phyloP scores from a whole-genome alignment of 2,797 vertebrate species.

The Lagocephalus sceleratus region DNA sequence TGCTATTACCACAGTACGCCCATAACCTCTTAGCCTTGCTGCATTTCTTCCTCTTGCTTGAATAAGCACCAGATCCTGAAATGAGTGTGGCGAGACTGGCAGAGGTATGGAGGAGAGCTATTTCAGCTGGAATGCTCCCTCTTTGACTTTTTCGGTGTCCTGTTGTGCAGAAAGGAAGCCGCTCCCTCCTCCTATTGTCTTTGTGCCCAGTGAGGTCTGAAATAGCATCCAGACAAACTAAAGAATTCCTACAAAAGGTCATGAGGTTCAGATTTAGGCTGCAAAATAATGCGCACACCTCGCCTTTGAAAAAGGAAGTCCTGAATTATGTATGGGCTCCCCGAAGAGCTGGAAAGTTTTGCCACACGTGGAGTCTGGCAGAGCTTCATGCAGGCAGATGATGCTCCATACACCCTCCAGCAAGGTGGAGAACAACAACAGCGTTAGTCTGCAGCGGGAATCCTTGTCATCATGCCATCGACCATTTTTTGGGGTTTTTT shows the following conservation, averaged over 20 bases:
- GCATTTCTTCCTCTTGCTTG: slow-evolving; percentile 46
- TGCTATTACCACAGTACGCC: slow-evolving; percentile 52
- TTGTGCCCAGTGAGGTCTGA: slow-evolving; percentile 21
- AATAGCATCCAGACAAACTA: slow-evolving; percentile 21
- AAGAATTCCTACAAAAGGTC: slow-evolving; percentile 11
- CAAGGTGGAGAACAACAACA: too few species aligned
- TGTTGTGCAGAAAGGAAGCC: slow-evolving; percentile 46
- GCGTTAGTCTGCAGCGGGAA: too few species aligned
- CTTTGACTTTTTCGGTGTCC: slow-evolving; percentile 32
- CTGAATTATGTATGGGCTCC: too few species aligned
- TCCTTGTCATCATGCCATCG: too few species aligned
- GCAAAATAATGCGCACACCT: slow-evolving; percentile 1
- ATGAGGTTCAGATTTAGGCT: not conserved
- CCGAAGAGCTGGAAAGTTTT: not conserved
- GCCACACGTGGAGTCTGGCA: too few species aligned
- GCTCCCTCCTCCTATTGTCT: slow-evolving; percentile 59
- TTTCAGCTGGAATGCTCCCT: slow-evolving; percentile 58
- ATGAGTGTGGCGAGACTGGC: slow-evolving; percentile 45
- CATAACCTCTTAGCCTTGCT: slow-evolving; percentile 57
- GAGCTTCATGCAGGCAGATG: too few species aligned
- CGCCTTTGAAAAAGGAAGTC: not conserved
- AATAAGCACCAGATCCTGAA: slow-evolving; percentile 51
- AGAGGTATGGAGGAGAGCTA: slow-evolving; percentile 42
- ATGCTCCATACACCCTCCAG: too few species aligned
- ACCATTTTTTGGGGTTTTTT: too few species aligned